Conservation (phyloP, 2,797 vertebrate genomes). For the Diplodus puntazzo region DNA sequence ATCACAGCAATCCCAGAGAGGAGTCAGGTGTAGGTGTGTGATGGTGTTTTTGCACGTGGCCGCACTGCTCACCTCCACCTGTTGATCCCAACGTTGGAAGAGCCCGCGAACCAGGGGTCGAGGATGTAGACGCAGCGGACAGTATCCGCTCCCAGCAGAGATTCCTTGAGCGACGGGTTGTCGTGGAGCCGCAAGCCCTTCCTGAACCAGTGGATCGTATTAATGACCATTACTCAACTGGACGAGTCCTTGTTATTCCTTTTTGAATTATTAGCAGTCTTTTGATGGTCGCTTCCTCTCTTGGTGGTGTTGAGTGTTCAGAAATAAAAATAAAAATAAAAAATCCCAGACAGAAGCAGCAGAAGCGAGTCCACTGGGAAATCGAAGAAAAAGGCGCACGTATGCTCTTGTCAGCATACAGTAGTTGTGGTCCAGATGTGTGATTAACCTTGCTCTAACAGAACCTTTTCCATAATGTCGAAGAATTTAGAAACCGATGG, state of each 20-base stretch:
- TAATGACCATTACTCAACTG: slow-evolving; percentile 91
- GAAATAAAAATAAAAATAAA: neutral
- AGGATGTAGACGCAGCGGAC: slow-evolving; percentile 96
- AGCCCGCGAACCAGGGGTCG: slow-evolving; percentile 97
- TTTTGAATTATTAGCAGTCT: slow-evolving; percentile 35
- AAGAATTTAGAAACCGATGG: slow-evolving; percentile 52
- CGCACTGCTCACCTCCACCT: slow-evolving; percentile 92
- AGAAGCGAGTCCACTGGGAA: slow-evolving; percentile 5
- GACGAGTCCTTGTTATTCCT: slow-evolving; percentile 56
- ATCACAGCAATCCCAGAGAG: too few relatives aligned
- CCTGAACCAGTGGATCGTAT: slow-evolving; percentile 97
- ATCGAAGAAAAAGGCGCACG: neutral
- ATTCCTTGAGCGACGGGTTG: slow-evolving; percentile 93
- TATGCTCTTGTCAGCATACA: slow-evolving; percentile 16
- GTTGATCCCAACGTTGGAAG: slow-evolving; percentile 97
- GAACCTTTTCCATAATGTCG: slow-evolving; percentile 83
- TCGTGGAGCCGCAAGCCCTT: slow-evolving; percentile 98
- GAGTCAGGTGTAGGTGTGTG: neutral
- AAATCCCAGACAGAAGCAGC: slow-evolving; percentile 3
- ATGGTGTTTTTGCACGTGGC: neutral
- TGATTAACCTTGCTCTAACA: slow-evolving; percentile 86
- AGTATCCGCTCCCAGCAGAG: slow-evolving; percentile 90
- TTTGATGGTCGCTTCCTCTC: neutral
- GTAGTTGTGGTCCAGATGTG: neutral
- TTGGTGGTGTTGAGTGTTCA: slow-evolving; percentile 2